phyloP scores from a whole-genome alignment of 2,113 vertebrate species.

The Gopherus evgoodei region DNA sequence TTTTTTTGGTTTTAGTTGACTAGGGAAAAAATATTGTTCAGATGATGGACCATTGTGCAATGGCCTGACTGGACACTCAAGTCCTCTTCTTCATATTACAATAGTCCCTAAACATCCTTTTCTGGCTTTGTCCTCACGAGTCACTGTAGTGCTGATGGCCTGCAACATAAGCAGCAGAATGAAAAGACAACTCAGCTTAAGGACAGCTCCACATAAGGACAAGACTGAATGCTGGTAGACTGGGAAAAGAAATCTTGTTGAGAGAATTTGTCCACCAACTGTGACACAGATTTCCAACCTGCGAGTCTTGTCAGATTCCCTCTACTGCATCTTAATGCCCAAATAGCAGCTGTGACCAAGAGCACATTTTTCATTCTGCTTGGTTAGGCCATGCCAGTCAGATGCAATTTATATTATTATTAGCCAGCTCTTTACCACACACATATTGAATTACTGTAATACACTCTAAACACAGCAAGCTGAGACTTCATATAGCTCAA shows the following conservation, averaged over 20 bases:
- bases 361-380: accelerated
- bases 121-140: background rate
- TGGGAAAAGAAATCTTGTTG: background rate
- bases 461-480: accelerated
- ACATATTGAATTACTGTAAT: background rate
- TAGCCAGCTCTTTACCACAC: background rate
- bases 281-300: background rate
- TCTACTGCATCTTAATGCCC: background rate
- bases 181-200: background rate
- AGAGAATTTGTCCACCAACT: accelerated
- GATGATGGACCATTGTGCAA: background rate
- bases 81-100: background rate
- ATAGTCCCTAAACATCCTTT: background rate
- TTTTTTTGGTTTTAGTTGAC: accelerated
- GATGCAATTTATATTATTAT: background rate
- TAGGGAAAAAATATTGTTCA: background rate
- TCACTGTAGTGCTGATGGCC: background rate
- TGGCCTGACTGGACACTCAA: background rate
- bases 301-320: background rate
- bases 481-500: background rate
- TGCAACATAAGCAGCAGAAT: background rate
- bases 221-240: background rate
- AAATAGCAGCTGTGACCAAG: accelerated
- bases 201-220: background rate
- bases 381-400: background rate